phyloP scores from a whole-genome alignment of 64 coral and sea anemone genomes.

The Montipora foliosa region DNA sequence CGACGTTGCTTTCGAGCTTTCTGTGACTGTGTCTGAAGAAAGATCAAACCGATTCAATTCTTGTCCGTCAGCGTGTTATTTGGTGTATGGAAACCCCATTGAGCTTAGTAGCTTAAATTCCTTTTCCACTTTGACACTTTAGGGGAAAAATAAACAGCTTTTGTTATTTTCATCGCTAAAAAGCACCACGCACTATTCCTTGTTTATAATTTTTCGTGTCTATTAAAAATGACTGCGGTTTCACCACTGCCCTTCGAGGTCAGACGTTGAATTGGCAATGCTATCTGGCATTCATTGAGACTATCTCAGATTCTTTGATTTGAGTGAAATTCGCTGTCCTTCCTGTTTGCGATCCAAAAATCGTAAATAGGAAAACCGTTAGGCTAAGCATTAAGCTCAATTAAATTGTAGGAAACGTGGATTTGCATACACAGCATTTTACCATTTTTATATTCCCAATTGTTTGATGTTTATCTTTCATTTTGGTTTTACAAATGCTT shows the following conservation, averaged over 20 bases:
- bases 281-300: not conserved
- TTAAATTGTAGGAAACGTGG: slow-evolving; percentile 2
- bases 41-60: not conserved
- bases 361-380: slow-evolving; percentile 23
- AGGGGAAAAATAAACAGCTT: slow-evolving; percentile 54
- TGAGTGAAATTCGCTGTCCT: not conserved
- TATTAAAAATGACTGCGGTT: slow-evolving; percentile 30
- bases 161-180: slow-evolving; percentile 34
- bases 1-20: not conserved
- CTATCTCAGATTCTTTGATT: not conserved
- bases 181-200: not conserved
- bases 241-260: not conserved
- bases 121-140: slow-evolving; percentile 26
- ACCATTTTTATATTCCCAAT: not conserved
- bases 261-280: not conserved
- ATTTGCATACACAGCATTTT: slow-evolving; percentile 43
- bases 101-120: not conserved
- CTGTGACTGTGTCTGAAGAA: not conserved
- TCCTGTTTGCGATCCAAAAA: not conserved
- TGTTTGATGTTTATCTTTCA: slow-evolving; percentile 11
- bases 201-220: slow-evolving; percentile 38
- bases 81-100: not conserved
- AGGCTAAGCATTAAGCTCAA: not conserved
- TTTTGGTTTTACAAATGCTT: slow-evolving; percentile 17
- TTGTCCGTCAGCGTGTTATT: not conserved